Base-by-base conservation (phyloP, 2,888 invertebrate genomes). In the Calameuta filiformis region DNA sequence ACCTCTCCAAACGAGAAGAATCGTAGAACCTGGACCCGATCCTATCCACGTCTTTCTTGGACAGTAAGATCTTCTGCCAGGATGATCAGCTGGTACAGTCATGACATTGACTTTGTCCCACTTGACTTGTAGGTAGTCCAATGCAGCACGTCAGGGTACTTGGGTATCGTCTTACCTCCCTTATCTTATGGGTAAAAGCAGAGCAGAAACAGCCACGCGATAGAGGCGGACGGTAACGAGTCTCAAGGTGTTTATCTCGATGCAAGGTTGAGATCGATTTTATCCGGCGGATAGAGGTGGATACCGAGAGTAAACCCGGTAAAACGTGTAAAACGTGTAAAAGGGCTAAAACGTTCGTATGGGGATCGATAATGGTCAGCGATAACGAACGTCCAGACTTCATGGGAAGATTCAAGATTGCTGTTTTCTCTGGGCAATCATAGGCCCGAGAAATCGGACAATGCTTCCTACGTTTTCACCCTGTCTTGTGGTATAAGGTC, bases 1-100 rank as follows among this genome's bases (percentile, higher is more conserved):
- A 90, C 87, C 88, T 85, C 80, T 33, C 9, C 71, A 33, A 71
- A 31, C 23, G 56, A 56, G 56, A 56, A 23, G 56, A 56, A 56
- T 23, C 56, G 23, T 56, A 56, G 56, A 23, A 23, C 23, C 56
- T 56, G 56, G 56, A 23, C 75, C 73, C 69, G 37, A 80, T 69
- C 71, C 56, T 76, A 79, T 78, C 78, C 40, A 75, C 76, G 75
- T 56, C 76, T 76, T 73, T 75, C 69, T 73, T 73, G 73, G 76
- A 77, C 79, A 75, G 73, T 78, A 75, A 78, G 77, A 80, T 73
- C 76, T 34, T 68, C 73, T 73, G 56, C 71, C 73, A 40, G 73
- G 71, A 73, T 23, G 23, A 56, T 56, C 56, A 56, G 56, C 56
- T 23, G 56, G 56, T 56, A 56, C 56, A 56, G 56, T 56, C 56